Evolutionary conservation across 2,888 invertebrate species (phyloP).

Genomic region (Deroplatys truncata): DNA sequence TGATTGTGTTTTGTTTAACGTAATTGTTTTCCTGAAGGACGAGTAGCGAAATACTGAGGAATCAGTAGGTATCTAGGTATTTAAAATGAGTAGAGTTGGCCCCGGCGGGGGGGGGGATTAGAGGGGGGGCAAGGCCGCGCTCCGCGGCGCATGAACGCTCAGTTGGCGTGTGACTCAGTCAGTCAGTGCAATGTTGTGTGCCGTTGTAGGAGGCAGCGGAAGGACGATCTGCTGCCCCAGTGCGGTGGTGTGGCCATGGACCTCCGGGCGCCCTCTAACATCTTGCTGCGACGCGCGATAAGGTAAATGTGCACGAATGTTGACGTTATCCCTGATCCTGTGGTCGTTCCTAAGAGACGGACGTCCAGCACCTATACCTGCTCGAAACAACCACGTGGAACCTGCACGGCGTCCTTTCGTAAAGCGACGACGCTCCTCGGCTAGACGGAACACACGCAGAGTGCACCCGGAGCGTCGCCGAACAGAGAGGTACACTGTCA

Average conservation of each 20-base stretch:
- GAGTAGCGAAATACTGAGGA: too few species aligned
- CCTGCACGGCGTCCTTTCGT: neutral
- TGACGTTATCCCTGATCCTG: constrained; percentile 27
- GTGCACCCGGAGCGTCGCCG: neutral
- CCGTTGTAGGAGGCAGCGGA: neutral
- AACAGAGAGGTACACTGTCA: constrained; percentile 50
- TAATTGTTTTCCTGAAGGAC: too few species aligned
- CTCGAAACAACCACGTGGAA: neutral
- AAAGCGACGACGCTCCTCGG: neutral
- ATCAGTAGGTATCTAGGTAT: too few species aligned
- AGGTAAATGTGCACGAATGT: constrained; percentile 14
- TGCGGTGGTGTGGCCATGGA: neutral
- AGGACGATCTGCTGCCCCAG: too few species aligned
- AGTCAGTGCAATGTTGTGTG: neutral
- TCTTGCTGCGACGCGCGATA: neutral
- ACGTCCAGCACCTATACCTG: neutral
- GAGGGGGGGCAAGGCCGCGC: neutral
- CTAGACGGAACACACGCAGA: neutral
- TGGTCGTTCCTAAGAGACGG: constrained; percentile 21
- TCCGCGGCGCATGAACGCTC: neutral
- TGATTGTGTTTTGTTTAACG: too few species aligned
- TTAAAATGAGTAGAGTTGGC: too few species aligned
- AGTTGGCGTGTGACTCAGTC: too few species aligned
- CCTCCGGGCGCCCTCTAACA: neutral
- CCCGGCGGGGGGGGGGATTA: neutral